These are phyloP conservation scores for Temnothorax rugatulus DNA, from an alignment of 2,888 invertebrate genomes.

Conservation along the genomic window DNA sequence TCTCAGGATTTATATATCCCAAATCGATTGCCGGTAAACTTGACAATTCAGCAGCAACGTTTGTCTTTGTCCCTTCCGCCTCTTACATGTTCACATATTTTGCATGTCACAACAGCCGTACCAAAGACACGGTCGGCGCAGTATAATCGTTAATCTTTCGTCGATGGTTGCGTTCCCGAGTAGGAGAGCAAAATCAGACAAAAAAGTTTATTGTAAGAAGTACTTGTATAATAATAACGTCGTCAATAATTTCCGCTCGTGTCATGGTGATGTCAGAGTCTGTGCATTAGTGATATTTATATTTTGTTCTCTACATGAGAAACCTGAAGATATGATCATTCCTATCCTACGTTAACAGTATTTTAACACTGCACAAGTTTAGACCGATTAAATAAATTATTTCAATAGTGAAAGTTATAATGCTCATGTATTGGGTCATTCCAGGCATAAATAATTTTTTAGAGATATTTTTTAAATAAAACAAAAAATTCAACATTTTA, in stretches of 20 bases:
- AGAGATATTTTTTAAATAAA: no score
- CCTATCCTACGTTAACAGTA: neutral
- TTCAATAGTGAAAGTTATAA: neutral
- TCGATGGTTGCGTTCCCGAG: neutral
- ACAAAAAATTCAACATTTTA: no score
- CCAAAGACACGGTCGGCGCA: neutral
- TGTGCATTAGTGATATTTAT: neutral
- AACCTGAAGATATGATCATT: neutral
- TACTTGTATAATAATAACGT: neutral
- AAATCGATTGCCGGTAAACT: slow-evolving; percentile 34
- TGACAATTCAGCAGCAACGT: slow-evolving; percentile 55
- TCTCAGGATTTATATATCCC: neutral
- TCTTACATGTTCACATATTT: slow-evolving; percentile 1
- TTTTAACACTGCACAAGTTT: neutral
- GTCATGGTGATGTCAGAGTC: neutral
- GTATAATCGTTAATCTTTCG: neutral
- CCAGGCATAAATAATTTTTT: no score
- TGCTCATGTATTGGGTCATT: no score
- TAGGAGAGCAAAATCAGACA: neutral
- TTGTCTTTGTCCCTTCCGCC: slow-evolving; percentile 4
- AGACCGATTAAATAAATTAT: slow-evolving; percentile 1
- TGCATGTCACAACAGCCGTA: slow-evolving; percentile 8
- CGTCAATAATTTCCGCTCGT: neutral
- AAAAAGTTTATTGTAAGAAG: neutral
- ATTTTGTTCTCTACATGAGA: neutral